phyloP scores from a whole-genome alignment of 1,140 invertebrate species.

The Paraescarpia echinospica region DNA sequence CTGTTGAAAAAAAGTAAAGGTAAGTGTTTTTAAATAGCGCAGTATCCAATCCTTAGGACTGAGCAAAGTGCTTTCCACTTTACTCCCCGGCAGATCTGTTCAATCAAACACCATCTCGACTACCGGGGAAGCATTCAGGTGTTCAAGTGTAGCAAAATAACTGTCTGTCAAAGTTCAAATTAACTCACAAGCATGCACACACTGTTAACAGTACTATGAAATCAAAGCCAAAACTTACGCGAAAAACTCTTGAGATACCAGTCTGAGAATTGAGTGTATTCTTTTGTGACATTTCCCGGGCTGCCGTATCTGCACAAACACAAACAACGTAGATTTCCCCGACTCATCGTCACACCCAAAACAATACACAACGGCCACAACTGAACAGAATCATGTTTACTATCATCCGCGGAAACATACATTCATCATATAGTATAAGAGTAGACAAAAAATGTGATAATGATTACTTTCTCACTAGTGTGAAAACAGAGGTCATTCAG shows the following conservation, averaged over 20 bases:
- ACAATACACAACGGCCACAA: background rate
- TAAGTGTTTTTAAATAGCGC: too few relatives aligned
- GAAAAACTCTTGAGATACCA: constrained; percentile 96
- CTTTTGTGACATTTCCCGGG: constrained; percentile 85
- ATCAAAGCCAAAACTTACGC: constrained; percentile 35
- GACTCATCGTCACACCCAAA: background rate
- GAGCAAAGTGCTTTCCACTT: too few relatives aligned
- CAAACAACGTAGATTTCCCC: background rate
- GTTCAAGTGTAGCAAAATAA: background rate
- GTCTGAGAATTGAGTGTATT: constrained; percentile 90
- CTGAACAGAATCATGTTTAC: background rate
- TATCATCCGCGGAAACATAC: too few relatives aligned
- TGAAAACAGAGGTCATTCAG: too few relatives aligned
- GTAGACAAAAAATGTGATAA: too few relatives aligned
- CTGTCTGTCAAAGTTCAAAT: background rate
- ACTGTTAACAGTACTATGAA: background rate
- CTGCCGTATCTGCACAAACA: constrained; percentile 81
- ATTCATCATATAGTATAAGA: too few relatives aligned
- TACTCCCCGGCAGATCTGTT: too few relatives aligned
- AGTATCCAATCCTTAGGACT: too few relatives aligned
- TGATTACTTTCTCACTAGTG: too few relatives aligned
- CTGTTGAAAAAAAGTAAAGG: too few relatives aligned
- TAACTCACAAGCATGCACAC: background rate
- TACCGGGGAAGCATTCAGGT: background rate
- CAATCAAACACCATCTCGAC: too few relatives aligned